Evolutionary conservation across 37 sponge, comb jelly and placozoan species (phyloP).

Genomic region (Petrosia ficiformis): DNA sequence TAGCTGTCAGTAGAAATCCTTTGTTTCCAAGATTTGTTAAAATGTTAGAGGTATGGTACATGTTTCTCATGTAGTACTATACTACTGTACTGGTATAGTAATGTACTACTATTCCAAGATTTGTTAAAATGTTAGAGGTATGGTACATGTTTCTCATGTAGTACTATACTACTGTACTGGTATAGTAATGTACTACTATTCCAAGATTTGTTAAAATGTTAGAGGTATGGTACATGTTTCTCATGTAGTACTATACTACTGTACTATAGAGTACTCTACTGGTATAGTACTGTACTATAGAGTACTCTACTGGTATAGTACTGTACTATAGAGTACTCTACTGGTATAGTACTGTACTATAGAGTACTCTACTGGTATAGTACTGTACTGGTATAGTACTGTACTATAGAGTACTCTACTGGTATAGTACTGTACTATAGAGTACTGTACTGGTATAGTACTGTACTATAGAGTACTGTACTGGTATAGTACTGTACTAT

Average conservation of each 20-base stretch:
- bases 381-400: too few relatives aligned
- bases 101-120: slow-evolving; percentile 70
- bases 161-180: not conserved
- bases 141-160: not conserved
- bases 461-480: too few relatives aligned
- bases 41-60: slow-evolving; percentile 78
- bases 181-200: slow-evolving; percentile 14
- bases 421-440: too few relatives aligned
- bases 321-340: too few relatives aligned
- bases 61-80: not conserved
- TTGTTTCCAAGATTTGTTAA: slow-evolving; percentile 91
- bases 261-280: too few relatives aligned
- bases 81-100: not conserved
- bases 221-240: slow-evolving; percentile 52
- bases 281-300: not conserved
- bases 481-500: too few relatives aligned
- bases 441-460: too few relatives aligned
- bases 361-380: too few relatives aligned
- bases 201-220: slow-evolving; percentile 91
- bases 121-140: slow-evolving; percentile 93
- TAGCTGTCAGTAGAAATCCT: slow-evolving; percentile 76
- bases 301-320: too few relatives aligned
- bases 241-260: not conserved
- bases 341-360: too few relatives aligned
- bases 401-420: too few relatives aligned